These are phyloP conservation scores for Tinea semifulvella DNA, from an alignment of 2,888 invertebrate species.

Conservation along the genomic window DNA sequence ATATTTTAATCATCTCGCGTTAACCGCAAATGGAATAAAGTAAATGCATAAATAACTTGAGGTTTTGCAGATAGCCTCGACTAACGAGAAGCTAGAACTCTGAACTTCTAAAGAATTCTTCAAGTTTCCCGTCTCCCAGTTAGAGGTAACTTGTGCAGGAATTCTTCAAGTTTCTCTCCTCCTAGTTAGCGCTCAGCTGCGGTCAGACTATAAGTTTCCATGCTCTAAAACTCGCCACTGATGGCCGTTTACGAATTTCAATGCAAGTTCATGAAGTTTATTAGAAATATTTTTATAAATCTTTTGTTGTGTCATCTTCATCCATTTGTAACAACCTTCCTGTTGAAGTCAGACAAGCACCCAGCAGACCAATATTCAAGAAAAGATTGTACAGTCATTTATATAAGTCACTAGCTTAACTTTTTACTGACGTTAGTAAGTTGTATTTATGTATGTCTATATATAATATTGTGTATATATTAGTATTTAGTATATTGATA, in stretches of 20 bases:
- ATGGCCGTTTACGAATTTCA: background rate
- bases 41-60: conserved; percentile 53
- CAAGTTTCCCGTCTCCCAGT: conserved; percentile 35
- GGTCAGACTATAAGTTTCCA: conserved; percentile 1
- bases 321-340: too few species aligned
- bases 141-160: conserved; percentile 10
- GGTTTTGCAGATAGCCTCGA: conserved; percentile 45
- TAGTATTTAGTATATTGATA: too few species aligned
- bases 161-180: conserved; percentile 34
- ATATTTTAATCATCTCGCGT: conserved; percentile 7
- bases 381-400: too few species aligned
- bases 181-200: conserved; percentile 4
- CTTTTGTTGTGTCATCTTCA: too few species aligned
- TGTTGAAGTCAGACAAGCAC: too few species aligned
- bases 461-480: too few species aligned
- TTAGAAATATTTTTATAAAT: too few species aligned
- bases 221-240: background rate
- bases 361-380: too few species aligned
- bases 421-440: too few species aligned
- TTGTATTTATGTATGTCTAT: too few species aligned
- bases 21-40: conserved; percentile 47
- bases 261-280: too few species aligned
- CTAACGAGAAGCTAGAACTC: conserved; percentile 45
- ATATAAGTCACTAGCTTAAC: too few species aligned
- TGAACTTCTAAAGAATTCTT: conserved; percentile 41